phyloP scores from a whole-genome alignment of 2,113 vertebrate species.

The Eretmochelys imbricata region DNA sequence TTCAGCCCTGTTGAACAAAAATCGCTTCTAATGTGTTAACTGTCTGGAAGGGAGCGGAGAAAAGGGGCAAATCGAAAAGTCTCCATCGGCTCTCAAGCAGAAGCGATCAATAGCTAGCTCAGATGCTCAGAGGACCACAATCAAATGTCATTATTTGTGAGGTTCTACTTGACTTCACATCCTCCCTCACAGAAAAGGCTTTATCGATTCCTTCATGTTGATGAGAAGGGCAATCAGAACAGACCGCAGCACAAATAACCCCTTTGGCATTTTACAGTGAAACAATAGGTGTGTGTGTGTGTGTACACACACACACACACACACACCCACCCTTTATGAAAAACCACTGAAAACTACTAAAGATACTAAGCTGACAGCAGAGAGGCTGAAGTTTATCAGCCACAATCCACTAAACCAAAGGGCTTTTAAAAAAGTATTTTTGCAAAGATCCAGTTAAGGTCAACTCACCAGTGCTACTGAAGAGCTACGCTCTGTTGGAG shows the following conservation, averaged over 20 bases:
- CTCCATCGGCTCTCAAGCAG: constrained; percentile 33
- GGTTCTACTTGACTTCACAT: constrained; percentile 93
- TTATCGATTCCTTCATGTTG: constrained; percentile 85
- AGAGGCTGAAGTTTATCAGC: constrained; percentile 40
- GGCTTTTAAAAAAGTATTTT: neutral
- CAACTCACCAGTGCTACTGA: neutral
- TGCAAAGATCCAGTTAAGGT: neutral
- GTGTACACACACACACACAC: neutral
- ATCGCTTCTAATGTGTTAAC: constrained; percentile 46
- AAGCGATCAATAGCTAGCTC: constrained; percentile 85
- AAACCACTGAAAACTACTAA: neutral
- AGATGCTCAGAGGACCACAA: constrained; percentile 77
- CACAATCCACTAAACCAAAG: neutral
- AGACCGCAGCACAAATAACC: constrained; percentile 40
- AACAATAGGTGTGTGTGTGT: constrained; percentile 41
- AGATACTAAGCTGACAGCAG: constrained; percentile 20
- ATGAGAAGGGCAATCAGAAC: constrained; percentile 85
- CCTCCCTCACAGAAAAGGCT: constrained; percentile 84
- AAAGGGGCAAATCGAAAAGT: constrained; percentile 2
- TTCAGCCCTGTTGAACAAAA: neutral
- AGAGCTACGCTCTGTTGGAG: neutral
- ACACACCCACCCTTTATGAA: neutral
- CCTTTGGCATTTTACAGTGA: constrained; percentile 63
- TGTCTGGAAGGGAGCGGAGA: constrained; percentile 45
- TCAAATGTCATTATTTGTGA: constrained; percentile 91